phyloP scores from a whole-genome alignment of 2,888 invertebrate species.

The Bimastos eiseni region DNA sequence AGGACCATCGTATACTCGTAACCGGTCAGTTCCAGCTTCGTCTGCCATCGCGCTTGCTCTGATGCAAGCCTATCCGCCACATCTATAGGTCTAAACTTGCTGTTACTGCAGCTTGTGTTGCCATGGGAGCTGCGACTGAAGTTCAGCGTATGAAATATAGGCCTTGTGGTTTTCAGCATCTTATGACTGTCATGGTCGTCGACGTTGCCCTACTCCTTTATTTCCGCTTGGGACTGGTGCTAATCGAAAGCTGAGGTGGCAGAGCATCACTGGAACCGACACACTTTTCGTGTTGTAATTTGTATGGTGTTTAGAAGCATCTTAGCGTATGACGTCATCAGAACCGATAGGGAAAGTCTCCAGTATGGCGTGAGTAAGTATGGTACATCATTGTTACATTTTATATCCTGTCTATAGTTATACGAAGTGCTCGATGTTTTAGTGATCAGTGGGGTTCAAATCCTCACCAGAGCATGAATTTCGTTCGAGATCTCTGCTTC shows the following conservation, averaged over 20 bases:
- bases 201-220: not conserved
- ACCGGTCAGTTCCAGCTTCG: not conserved
- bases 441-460: too few relatives aligned
- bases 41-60: not conserved
- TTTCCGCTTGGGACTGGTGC: too few relatives aligned
- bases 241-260: too few relatives aligned
- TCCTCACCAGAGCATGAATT: too few relatives aligned
- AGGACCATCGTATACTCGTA: not conserved
- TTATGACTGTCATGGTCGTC: not conserved
- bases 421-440: not conserved
- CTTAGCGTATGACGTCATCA: not conserved
- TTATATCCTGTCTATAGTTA: not conserved
- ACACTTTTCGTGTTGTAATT: too few relatives aligned
- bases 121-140: not conserved
- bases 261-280: too few relatives aligned
- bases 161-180: not conserved
- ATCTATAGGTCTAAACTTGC: not conserved
- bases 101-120: not conserved
- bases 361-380: not conserved
- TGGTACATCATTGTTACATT: not conserved
- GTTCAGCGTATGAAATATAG: not conserved
- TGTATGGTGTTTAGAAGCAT: too few relatives aligned
- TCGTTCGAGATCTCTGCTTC: too few relatives aligned
- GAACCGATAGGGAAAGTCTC: not conserved
- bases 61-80: not conserved